Evolutionary conservation across 2,113 vertebrate species (phyloP), one percentile per base, ranked within the genome.

Genomic region (Anhinga anhinga): DNA sequence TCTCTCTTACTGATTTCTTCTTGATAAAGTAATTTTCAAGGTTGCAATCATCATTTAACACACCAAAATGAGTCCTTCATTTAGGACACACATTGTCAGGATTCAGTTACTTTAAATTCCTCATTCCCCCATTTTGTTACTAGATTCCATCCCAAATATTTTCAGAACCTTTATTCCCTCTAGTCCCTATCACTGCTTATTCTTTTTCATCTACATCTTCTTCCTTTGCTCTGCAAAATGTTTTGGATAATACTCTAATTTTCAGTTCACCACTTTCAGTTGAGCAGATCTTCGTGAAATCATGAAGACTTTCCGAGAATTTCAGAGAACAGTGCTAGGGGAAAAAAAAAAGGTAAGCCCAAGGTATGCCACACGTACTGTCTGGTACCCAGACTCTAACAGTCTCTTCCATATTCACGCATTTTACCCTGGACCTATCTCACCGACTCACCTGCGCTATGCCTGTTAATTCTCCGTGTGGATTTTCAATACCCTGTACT

Each of bases 1-100:
- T 93, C 66, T 52, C 82, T 86, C 86, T 88, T 52, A 84, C 82
- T 80, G 82, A 91, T 96, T 96, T 89, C 77, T 78, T 88, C 80
- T 86, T 92, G 85, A 90, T 95, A 91, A 91, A 96, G 73, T 67
- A 10, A 82, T 83, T 91, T 93, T 71, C 84, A 77, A 93, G 91
- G 86, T 79, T 95, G 93, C 81, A 89, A 87, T 94, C 78, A 97
- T 62, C 62, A 87, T 65, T 89, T 89, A 94, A 92, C 73, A 66
- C 44, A 89, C 53, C 36, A 84, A 94, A 91, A 94, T 32, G 49
- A 81, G 76, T 76, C 56, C 72, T 90, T 85, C 30, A 27, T 71
- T 95, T 84, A 88, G 45, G 90, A 79, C 49, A 78, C n/a, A 81
- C 29, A 62, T 50, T 90, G 76, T 86, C 77, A 82, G 45, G 77